phyloP scores from a whole-genome alignment of 2,113 vertebrate species.

The Polypterus senegalus region DNA sequence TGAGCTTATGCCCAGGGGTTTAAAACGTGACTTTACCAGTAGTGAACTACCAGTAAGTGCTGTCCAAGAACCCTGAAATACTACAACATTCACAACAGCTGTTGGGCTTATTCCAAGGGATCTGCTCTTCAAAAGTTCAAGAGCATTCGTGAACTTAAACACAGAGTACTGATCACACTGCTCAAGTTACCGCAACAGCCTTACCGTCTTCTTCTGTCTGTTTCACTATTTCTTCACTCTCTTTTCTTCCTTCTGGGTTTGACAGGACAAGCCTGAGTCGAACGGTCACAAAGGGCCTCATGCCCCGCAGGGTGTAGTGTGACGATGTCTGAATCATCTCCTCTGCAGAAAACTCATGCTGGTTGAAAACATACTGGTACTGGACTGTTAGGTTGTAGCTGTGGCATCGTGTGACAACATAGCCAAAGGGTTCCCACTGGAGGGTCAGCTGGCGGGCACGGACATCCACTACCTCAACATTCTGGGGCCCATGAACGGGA shows the following conservation, averaged over 20 bases:
- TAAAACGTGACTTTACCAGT: no score
- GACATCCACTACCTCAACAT: slow-evolving; percentile 85
- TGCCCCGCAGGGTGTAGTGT: slow-evolving; percentile 81
- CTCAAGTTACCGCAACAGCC: neutral
- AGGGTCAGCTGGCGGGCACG: slow-evolving; percentile 83
- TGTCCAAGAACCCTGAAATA: no score
- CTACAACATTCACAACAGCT: no score
- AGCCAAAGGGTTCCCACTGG: slow-evolving; percentile 94
- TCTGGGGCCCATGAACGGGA: slow-evolving; percentile 84
- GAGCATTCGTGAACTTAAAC: no score
- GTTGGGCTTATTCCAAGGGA: no score
- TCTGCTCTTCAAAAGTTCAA: no score
- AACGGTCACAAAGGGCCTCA: slow-evolving; percentile 85
- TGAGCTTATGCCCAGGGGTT: no score
- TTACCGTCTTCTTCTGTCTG: slow-evolving; percentile 91
- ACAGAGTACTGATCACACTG: no score
- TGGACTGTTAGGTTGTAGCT: slow-evolving; percentile 94
- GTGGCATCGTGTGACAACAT: slow-evolving; percentile 85
- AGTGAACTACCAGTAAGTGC: no score
- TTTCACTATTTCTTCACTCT: slow-evolving; percentile 87
- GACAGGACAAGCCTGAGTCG: slow-evolving; percentile 74
- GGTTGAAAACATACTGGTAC: slow-evolving; percentile 88
- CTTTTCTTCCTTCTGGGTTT: slow-evolving; percentile 85
- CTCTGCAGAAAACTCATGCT: slow-evolving; percentile 78
- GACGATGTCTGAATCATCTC: slow-evolving; percentile 86